A percentile compares a stretch with the other conserved stretches of the same genome.
Evolutionary conservation across 2,113 vertebrate genomes (phyloP).

Genomic region (Pygathrix nemaeus): DNA sequence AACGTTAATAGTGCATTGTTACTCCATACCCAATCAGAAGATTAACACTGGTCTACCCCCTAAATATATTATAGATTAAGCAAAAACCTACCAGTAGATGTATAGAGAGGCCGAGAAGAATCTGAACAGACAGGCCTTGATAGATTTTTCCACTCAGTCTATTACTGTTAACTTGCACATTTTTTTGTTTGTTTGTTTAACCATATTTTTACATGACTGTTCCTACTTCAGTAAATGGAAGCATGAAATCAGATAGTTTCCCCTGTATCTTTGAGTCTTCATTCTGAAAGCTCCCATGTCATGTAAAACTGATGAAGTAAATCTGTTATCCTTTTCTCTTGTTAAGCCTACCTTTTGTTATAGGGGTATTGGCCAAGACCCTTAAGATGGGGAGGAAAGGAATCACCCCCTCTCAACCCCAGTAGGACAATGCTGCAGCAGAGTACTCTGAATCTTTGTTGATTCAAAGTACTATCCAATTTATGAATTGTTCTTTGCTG

Average conservation of each 20-base stretch:
- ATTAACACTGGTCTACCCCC: not conserved
- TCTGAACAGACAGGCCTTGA: not conserved
- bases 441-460: not conserved
- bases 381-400: not conserved
- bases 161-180: not conserved
- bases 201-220: not conserved
- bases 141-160: not conserved
- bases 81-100: not conserved
- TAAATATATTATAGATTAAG: not conserved
- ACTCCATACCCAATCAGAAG: not conserved
- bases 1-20: not conserved
- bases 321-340: not conserved
- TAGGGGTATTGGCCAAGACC: not conserved
- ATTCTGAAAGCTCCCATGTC: not conserved
- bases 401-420: not conserved
- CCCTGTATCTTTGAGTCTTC: not conserved
- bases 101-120: not conserved
- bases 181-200: not conserved
- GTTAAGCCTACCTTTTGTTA: not conserved
- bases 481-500: not conserved
- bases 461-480: not conserved
- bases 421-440: not conserved
- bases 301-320: not conserved
- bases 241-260: not conserved
- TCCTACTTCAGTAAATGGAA: not conserved